phyloP scores from a whole-genome alignment of 2,797 vertebrate species.

The Masticophis lateralis region DNA sequence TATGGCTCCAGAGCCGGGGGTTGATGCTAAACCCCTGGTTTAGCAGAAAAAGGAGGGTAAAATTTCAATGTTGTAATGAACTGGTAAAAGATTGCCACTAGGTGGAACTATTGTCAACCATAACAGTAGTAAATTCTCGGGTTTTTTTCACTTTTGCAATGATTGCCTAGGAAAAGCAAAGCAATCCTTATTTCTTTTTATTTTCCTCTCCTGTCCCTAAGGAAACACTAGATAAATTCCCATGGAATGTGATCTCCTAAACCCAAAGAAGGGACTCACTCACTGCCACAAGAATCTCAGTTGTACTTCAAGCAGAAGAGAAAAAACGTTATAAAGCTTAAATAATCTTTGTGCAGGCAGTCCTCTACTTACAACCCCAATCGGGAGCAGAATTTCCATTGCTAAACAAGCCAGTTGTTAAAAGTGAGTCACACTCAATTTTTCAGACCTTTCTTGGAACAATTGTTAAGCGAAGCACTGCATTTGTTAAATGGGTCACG shows the following conservation, averaged over 20 bases:
- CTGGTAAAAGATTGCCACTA: slow-evolving; percentile 35
- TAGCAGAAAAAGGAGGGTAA: accelerated
- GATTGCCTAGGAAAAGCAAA: not conserved
- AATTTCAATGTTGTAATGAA: not conserved
- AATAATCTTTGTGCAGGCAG: not conserved
- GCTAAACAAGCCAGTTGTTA: not conserved
- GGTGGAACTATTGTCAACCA: slow-evolving; percentile 50
- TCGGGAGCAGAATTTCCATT: not conserved
- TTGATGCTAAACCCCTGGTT: accelerated
- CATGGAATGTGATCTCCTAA: not conserved
- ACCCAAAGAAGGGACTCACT: not conserved
- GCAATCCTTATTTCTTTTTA: not conserved
- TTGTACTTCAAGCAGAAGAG: not conserved
- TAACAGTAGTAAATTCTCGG: accelerated
- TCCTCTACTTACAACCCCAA: not conserved
- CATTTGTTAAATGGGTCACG: not conserved
- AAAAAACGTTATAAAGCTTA: not conserved
- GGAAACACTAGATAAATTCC: not conserved
- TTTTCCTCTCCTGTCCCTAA: not conserved
- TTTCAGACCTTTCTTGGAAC: not conserved
- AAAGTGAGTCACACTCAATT: not conserved
- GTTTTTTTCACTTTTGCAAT: not conserved
- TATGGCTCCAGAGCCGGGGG: too few species aligned
- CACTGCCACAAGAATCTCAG: not conserved
- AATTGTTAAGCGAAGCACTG: not conserved